Percentiles rank a stretch among this genome's conserved stretches.
phyloP scores from a whole-genome alignment of 2,113 vertebrate genomes.

The Tauraco erythrolophus region DNA sequence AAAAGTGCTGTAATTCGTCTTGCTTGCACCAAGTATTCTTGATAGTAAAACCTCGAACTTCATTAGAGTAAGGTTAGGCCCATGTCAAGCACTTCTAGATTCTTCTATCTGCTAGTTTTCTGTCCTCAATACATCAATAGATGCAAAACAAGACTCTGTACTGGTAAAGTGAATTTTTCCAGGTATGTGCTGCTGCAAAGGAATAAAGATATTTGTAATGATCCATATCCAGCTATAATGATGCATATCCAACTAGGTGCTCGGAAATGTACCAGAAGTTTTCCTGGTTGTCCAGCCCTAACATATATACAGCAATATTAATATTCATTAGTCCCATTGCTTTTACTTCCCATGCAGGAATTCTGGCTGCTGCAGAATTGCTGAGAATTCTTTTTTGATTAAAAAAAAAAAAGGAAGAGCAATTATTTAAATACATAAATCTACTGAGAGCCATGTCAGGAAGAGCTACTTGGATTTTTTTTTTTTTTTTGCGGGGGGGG shows the following conservation, averaged over 20 bases:
- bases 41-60: not conserved
- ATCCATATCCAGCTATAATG: not conserved
- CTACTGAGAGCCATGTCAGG: not conserved
- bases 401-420: not conserved
- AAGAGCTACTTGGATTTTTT: not conserved
- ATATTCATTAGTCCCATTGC: not conserved
- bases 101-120: not conserved
- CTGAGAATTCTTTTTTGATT: not conserved
- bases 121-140: not conserved
- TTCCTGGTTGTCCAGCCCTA: not conserved
- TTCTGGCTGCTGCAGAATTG: not conserved
- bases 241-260: not conserved
- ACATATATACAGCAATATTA: not conserved
- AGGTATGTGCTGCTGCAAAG: not conserved
- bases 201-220: not conserved
- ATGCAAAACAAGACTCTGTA: not conserved
- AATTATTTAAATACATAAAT: not conserved
- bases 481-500: too few species aligned
- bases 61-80: not conserved
- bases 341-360: not conserved
- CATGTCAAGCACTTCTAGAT: not conserved
- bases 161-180: not conserved
- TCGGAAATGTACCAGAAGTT: not conserved
- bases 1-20: not conserved
- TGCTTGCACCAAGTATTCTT: not conserved